Evolutionary conservation across 2,797 vertebrate species (phyloP).

Genomic region (Carduelis carduelis): DNA sequence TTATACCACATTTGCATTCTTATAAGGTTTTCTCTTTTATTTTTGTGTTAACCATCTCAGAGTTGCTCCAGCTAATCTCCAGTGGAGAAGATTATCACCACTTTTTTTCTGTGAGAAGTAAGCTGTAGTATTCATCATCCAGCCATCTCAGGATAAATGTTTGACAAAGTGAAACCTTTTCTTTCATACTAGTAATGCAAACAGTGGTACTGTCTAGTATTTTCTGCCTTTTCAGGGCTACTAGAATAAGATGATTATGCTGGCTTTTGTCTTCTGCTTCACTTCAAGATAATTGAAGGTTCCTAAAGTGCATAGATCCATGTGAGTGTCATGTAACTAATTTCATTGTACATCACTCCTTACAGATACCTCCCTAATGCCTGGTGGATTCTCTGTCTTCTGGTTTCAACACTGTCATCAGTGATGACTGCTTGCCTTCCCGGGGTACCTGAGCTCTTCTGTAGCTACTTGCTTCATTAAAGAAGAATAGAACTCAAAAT

Average conservation of each 20-base stretch:
- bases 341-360: not conserved
- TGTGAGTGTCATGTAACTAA: not conserved
- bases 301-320: not conserved
- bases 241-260: conserved; percentile 13
- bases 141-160: not conserved
- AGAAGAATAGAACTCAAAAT: not conserved
- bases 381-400: not conserved
- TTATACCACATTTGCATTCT: not conserved
- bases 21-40: not conserved
- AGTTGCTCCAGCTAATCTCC: not conserved
- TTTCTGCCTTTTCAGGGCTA: not conserved
- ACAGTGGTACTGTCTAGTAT: not conserved
- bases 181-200: not conserved
- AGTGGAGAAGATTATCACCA: not conserved
- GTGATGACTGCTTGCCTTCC: not conserved
- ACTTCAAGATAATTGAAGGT: not conserved
- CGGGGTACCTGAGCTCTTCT: not conserved
- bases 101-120: not conserved
- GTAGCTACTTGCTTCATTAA: not conserved
- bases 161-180: not conserved
- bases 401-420: not conserved
- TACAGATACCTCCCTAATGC: not conserved
- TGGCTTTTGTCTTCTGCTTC: not conserved
- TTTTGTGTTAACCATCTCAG: not conserved
- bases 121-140: not conserved